phyloP scores from a whole-genome alignment of 2,888 invertebrate species.

The Polyommatus icarus region DNA sequence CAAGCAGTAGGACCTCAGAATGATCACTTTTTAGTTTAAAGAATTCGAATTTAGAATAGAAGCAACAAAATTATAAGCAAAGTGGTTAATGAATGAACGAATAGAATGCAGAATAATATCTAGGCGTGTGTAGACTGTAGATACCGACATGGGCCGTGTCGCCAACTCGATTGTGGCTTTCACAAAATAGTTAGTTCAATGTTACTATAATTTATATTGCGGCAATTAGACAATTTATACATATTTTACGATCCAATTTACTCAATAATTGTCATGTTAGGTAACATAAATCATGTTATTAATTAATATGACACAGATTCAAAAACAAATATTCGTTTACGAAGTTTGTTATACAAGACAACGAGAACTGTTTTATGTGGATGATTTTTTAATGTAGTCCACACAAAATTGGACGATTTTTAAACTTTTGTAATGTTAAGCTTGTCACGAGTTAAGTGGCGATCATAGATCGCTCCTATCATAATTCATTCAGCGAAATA shows the following conservation, averaged over 20 bases:
- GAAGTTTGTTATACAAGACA: not conserved
- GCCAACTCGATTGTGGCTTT: conserved; percentile 26
- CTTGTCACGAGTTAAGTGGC: not conserved
- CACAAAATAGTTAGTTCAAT: conserved; percentile 28
- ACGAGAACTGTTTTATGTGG: not conserved
- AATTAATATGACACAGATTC: conserved; percentile 9
- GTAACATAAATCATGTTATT: conserved; percentile 26
- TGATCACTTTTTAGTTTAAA: not conserved
- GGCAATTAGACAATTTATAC: conserved; percentile 30
- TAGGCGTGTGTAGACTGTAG: conserved; percentile 7
- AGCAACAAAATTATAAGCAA: not conserved
- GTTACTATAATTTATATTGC: conserved; percentile 28
- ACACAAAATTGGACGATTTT: not conserved
- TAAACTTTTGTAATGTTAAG: not conserved
- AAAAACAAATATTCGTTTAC: not conserved
- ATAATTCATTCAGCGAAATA: not conserved
- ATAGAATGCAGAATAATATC: conserved; percentile 23
- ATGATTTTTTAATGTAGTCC: not conserved
- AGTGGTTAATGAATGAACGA: conserved; percentile 5
- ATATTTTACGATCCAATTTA: conserved; percentile 31
- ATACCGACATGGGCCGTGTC: conserved; percentile 1
- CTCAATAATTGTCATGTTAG: conserved; percentile 28
- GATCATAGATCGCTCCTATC: not conserved
- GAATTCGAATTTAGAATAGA: not conserved
- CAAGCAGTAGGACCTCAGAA: not conserved